Conservation (phyloP, 2,888 invertebrate genomes). For the Erynnis tages region DNA sequence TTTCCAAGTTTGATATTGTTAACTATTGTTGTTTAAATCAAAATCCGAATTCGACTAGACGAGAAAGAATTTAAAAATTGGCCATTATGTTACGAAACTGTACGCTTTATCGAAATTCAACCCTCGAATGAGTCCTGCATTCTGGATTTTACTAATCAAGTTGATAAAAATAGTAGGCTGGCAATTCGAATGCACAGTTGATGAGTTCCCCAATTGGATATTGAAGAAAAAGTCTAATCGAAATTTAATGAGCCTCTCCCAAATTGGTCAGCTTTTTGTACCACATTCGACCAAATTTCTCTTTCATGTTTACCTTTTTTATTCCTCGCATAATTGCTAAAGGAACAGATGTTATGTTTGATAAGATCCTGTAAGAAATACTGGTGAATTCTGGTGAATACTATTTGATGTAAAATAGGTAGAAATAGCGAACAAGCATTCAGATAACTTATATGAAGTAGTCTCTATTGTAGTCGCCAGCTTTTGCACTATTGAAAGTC, state of each 20-base stretch:
- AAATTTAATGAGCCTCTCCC: conserved; percentile 39
- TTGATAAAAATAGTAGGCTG: conserved; percentile 12
- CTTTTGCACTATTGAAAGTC: no score
- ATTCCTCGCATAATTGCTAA: neutral
- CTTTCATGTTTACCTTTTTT: conserved; percentile 5
- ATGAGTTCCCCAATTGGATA: conserved; percentile 27
- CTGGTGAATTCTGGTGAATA: no score
- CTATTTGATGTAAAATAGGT: no score
- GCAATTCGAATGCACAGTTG: conserved; percentile 20
- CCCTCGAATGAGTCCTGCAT: neutral
- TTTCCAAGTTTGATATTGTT: no score
- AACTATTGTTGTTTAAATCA: no score
- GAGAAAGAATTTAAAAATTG: no score
- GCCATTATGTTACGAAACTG: no score
- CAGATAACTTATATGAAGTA: no score
- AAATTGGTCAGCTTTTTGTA: conserved; percentile 35
- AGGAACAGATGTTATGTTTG: neutral
- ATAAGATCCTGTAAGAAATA: no score
- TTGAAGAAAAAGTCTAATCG: conserved; percentile 35
- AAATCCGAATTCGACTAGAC: no score
- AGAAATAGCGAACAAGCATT: no score
- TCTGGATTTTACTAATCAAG: conserved; percentile 13
- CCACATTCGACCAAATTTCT: conserved; percentile 29
- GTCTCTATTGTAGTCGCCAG: no score
- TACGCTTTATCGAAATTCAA: neutral